Evolutionary conservation across 2,888 invertebrate species (phyloP), one percentile per base, ranked within the genome.

Genomic region (Dermolepida albohirtum): DNA sequence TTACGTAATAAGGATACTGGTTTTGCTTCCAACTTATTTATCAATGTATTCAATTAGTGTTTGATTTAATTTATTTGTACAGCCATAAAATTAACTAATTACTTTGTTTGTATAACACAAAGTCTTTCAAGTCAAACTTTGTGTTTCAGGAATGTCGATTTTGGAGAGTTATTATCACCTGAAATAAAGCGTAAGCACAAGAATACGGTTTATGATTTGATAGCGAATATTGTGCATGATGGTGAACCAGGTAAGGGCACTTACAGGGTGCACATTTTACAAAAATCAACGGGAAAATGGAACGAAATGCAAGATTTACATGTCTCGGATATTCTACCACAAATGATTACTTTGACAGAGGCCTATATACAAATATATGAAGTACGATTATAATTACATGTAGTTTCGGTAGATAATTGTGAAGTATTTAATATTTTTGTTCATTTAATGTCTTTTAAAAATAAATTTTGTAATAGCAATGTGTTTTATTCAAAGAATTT

Each of bases 191-290:
- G 89, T 0, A 87, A 87, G 70, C 90, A 95, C 78, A 90, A 90
- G 74, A 89, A 91, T 79, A 97, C 97, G 0, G 93, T 92, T 14
- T 99, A 99, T 78, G 98, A 98, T 85, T 86, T 99, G 69, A 92
- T 98, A n/a, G 98, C 98, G 0, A 99, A 99, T 82, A 95, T 99
- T 72, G 96, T 99, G 0, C 99, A 99, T 79, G 99, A 99, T 79
- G 99, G 99, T 0, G 95, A 97, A 74, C 98, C 98, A 0, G 89
- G 89, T 40, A 96, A 96, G 80, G 98, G 98, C 43, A 97, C 96
- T 0, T 98, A 97, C 83, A 89, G 97, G 69, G 95, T 95, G 0
- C 98, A 98, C 81, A 92, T 97, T 54, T 86, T 97, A 51, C 98
- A 98, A 78, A 92, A 92, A 81, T 91, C 92, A 1, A 92, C 92